Evolutionary conservation across 2,888 invertebrate genomes (phyloP).

Genomic region (Machimus atricapillus): DNA sequence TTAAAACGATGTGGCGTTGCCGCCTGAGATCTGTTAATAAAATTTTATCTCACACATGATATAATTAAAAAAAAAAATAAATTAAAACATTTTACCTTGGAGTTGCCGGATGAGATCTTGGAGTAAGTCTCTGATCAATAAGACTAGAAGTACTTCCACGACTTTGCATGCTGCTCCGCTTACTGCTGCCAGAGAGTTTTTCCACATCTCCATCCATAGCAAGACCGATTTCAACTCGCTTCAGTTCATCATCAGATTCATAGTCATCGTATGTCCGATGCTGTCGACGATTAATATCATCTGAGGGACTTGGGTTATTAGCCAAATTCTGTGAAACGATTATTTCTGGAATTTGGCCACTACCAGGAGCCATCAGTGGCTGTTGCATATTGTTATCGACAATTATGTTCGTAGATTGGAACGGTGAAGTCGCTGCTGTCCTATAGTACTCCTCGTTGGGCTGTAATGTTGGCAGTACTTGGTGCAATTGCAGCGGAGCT

Average conservation of each 20-base stretch:
- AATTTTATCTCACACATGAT: background rate
- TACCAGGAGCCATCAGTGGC: constrained; percentile 41
- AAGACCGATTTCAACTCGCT: constrained; percentile 81
- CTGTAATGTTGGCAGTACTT: constrained; percentile 58
- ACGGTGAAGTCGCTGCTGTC: constrained; percentile 69
- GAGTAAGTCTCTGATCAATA: constrained; percentile 82
- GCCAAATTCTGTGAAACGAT: constrained; percentile 56
- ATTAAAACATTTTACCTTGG: constrained; percentile 70
- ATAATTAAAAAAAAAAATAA: background rate
- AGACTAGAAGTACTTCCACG: constrained; percentile 89
- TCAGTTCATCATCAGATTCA: constrained; percentile 89
- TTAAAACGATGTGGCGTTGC: constrained; percentile 95
- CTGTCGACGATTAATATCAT: constrained; percentile 65
- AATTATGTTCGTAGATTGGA: constrained; percentile 59
- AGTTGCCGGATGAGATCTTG: constrained; percentile 90
- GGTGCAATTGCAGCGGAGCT: constrained; percentile 57
- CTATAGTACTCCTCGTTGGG: constrained; percentile 65
- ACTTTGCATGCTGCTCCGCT: constrained; percentile 89
- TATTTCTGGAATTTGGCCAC: constrained; percentile 55
- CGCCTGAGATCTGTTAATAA: constrained; percentile 76
- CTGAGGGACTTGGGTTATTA: constrained; percentile 50
- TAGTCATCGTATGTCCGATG: constrained; percentile 73
- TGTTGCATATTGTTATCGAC: constrained; percentile 37
- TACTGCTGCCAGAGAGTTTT: constrained; percentile 80
- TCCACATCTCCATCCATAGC: constrained; percentile 78